Evolutionary conservation across 2,113 vertebrate genomes (phyloP).

Genomic region (Dipodomys spectabilis): DNA sequence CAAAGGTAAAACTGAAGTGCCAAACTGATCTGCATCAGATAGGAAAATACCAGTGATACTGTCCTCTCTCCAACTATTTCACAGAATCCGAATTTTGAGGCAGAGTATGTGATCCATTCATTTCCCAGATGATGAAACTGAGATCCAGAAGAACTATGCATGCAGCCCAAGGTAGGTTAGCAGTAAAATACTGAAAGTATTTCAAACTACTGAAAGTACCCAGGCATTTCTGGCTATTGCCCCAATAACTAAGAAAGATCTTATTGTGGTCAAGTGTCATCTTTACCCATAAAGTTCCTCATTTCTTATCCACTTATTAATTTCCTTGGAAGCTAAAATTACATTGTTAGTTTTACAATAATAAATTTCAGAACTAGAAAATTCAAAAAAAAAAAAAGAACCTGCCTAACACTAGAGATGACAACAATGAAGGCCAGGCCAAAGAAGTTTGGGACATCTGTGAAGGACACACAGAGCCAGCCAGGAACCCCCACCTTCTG

Average conservation of each 20-base stretch:
- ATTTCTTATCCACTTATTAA: conserved; percentile 34
- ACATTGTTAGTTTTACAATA: not conserved
- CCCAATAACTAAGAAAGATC: conserved; percentile 14
- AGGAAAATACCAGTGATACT: conserved; percentile 9
- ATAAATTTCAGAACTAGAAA: conserved; percentile 22
- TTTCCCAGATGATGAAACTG: conserved; percentile 21
- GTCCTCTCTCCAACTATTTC: conserved; percentile 14
- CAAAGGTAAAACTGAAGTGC: not conserved
- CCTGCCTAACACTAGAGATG: not conserved
- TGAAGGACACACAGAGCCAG: not conserved
- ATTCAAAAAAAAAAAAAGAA: not conserved
- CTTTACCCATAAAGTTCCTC: not conserved
- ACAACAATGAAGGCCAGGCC: not conserved
- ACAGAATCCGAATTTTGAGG: conserved; percentile 32
- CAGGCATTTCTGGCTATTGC: not conserved
- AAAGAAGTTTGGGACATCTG: not conserved
- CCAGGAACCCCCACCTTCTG: not conserved
- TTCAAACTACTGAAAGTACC: not conserved
- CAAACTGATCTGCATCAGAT: conserved; percentile 1
- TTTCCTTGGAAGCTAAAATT: conserved; percentile 42
- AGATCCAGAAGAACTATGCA: not conserved
- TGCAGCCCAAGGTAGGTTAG: not conserved
- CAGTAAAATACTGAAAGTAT: not conserved
- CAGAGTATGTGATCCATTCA: conserved; percentile 6
- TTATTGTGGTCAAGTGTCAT: not conserved